Base-by-base conservation (phyloP, 2,888 invertebrate species). In the Megaustenia siamemsis region DNA sequence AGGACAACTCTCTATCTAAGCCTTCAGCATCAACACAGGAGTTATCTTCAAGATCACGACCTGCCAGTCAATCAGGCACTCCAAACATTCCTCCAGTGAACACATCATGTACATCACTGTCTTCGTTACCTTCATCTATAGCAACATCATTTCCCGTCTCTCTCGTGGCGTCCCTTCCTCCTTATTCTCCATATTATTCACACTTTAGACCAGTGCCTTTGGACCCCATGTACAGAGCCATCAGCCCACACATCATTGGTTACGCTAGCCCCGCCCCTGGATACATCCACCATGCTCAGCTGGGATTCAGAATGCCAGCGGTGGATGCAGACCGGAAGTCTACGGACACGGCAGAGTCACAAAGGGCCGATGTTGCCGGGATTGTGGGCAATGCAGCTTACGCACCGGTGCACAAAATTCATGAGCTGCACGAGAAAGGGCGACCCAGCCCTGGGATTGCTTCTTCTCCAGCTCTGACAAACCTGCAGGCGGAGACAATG, bases 361-460 rank as follows among this genome's bases (percentile, higher is more conserved):
- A 94, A 96, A 77, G 97, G 97, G 94, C 96, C 97, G 68, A 68
- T 12, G 38, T 38, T 32, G 87, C 87, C 90, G 95, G 97, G 88
- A 90, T 97, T 96, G 79, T 45, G 0, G 24, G n/a, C 24, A 53
- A 28, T 60, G 0, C n/a, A 10, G 60, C 60, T 15, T 60, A 89
- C 88, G 63, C 84, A 71, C 89, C 87, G 90, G 96, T 97, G 88
- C 98, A 98, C 95, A 98, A 98, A 95, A 98, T 98, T 90, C 98
- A 98, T 94, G 98, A 98, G 95, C 95, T 98, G 88, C 97, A 97
- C 92, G 98, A 98, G 93, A 85, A 86, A 35, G 97, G 97, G 24
- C 95, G 97, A 77, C 89, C 90, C 18, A 86, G 86, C 80, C 89
- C 88, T 56, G 88, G 87, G 84, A 89, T 87, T 76, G 88, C 89